Evolutionary conservation across 2,888 invertebrate genomes (phyloP), one percentile per base, ranked within the genome.

Genomic region (Anodontia alba): DNA sequence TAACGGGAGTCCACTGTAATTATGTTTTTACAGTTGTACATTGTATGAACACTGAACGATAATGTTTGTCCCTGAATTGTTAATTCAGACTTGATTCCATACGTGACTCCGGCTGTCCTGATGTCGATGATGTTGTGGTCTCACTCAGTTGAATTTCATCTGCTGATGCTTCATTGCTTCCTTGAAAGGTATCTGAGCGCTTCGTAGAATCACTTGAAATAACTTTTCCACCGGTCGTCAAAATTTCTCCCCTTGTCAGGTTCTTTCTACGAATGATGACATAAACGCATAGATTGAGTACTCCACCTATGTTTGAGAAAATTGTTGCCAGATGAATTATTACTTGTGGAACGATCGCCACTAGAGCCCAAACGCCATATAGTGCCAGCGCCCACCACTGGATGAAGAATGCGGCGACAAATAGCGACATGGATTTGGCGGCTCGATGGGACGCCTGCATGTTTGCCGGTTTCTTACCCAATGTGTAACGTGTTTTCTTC

Each of bases 391-490:
- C 42, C n/a, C n/a, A n/a, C n/a, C n/a, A n/a, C n/a, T n/a, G n/a
- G n/a, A n/a, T n/a, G n/a, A n/a, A n/a, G n/a, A 76, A 80, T 1
- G 73, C 80, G 33, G 49, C 43, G 0, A 80, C 80, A 15, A 80
- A 76, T 29, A 80, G 29, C 1, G 76, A 75, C 80, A 80, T 80
- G 33, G 38, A 73, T 29, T 66, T 51, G n/a, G 80, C 80, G 1
- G 76, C 76, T 7, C 49, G 72, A 67, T 73, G 76, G 15, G 73
- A 23, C 15, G 68, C 67, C 42, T 46, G 49, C 5, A 67, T 73
- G 29, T 66, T 62, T 17, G 36, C 26, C 10, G 76, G 49, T 1
- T 57, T 54, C 8, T 76, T 38, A 36, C 80, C 80, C 10, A 80
- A 29, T 26, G 43, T 46, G 3, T 51, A 8, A n/a, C 72, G 62